Base-by-base conservation (phyloP, 1,140 invertebrate genomes). In the Drosophila pectinifera region DNA sequence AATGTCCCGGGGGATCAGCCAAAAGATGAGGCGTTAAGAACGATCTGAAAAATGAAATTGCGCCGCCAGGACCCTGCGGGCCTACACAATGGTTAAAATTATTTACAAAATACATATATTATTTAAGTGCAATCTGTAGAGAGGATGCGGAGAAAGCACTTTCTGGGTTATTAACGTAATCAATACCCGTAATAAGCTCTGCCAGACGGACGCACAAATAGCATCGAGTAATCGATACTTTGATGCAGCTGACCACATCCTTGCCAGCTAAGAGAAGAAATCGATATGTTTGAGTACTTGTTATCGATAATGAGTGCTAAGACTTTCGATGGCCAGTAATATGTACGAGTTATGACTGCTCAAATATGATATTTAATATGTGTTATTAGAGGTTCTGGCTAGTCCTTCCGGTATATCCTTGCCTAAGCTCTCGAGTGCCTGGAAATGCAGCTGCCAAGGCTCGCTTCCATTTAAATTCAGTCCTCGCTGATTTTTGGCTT, bases 301-400 rank as follows among this genome's bases (percentile, higher is more conserved):
- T 65, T 68, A 65, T 41, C 64, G 59, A 64, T 67, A 67, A 67
- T 64, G 59, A 31, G 57, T 51, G 31, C 22, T n/a, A 26, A 22
- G 31, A 39, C 31, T 16, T 54, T 61, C 38, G 22, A 56, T 65
- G 62, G 18, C 18, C 7, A 28, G 46, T 49, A 49, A 68, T 64
- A 49, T 49, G 22, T 22, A 10, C 3, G 36, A 13, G 26, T 67
- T 36, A 64, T 46, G 16, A 34, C 42, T 39, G 18, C 42, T 14
- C 10, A 22, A 64, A 24, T 26, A 28, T 13, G 11, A 3, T 11
- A 63, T 18, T 24, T 39, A 18, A 46, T 39, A 22, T 13, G 24
- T 1, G 7, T 14, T 20, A 10, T 10, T 11, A 3, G 8, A 11
- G 28, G 8, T 6, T 1, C 5, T 26, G 5, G 3, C 24, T 24